phyloP scores from a whole-genome alignment of 2,797 vertebrate species.

The Melanotaenia pygmaea region DNA sequence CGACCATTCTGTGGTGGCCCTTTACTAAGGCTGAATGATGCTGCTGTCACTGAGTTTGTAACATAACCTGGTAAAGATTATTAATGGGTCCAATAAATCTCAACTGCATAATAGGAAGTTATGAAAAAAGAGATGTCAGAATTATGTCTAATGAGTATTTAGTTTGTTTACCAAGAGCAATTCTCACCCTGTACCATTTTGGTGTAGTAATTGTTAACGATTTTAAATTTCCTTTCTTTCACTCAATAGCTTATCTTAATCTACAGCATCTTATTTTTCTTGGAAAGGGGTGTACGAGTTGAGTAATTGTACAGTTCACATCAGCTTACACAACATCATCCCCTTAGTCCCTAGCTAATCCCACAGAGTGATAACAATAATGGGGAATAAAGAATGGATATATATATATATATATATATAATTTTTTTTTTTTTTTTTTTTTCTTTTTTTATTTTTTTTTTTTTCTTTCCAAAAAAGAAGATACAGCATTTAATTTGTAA shows the following conservation, averaged over 20 bases:
- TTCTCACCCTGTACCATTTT: constrained; percentile 62
- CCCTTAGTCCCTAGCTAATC: constrained; percentile 79
- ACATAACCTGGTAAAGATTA: constrained; percentile 92
- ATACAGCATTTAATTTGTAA: too few species aligned
- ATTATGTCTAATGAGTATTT: constrained; percentile 76
- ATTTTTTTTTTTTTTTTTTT: too few species aligned
- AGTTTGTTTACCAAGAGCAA: constrained; percentile 81
- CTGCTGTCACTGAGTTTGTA: constrained; percentile 87
- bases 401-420: too few species aligned
- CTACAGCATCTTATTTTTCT: constrained; percentile 74
- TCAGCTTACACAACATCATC: constrained; percentile 80
- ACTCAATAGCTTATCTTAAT: constrained; percentile 66
- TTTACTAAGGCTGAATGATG: constrained; percentile 89
- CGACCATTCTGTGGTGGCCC: constrained; percentile 79
- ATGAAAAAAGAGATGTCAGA: constrained; percentile 77
- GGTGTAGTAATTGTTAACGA: constrained; percentile 84
- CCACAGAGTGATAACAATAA: constrained; percentile 73
- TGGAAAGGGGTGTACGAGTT: constrained; percentile 72
- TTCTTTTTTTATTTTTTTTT: too few species aligned
- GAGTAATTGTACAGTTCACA: constrained; percentile 81
- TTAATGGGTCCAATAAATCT: constrained; percentile 97
- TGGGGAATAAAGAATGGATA: too few species aligned
- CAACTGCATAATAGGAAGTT: constrained; percentile 85
- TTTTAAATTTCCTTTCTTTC: constrained; percentile 66
- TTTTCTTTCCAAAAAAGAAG: too few species aligned